Percentiles rank a stretch among this genome's conserved stretches.
These are phyloP conservation scores for Oryzias celebensis DNA, from an alignment of 2,113 vertebrate species.

Conservation along the genomic window DNA sequence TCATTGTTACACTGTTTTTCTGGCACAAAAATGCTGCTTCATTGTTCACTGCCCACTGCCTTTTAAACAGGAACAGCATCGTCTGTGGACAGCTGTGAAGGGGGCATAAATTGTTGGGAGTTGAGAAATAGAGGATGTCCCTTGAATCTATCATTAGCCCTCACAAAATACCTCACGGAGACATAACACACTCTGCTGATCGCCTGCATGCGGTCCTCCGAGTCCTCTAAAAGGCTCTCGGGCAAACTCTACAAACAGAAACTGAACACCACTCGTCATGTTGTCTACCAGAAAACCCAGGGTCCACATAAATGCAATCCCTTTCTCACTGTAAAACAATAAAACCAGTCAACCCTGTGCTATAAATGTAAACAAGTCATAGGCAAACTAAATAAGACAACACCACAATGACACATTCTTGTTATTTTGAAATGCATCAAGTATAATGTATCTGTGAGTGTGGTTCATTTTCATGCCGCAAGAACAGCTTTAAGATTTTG, in stretches of 20 bases:
- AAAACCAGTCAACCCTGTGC: too few relatives aligned
- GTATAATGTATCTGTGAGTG: too few relatives aligned
- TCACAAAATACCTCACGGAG: constrained; percentile 61
- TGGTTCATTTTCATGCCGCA: too few relatives aligned
- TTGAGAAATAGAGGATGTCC: constrained; percentile 57
- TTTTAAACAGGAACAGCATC: constrained; percentile 37
- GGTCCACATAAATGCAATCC: too few relatives aligned
- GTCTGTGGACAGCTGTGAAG: constrained; percentile 41
- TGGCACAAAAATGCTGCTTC: constrained; percentile 37
- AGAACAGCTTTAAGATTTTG: too few relatives aligned
- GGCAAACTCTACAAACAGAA: constrained; percentile 47
- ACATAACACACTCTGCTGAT: constrained; percentile 69
- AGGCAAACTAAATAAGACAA: too few relatives aligned
- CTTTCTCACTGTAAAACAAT: too few relatives aligned
- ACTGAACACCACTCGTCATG: constrained; percentile 23
- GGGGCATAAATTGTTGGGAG: constrained; percentile 38
- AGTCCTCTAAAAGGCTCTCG: constrained; percentile 56
- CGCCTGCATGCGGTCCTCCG: constrained; percentile 39
- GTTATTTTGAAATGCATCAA: too few relatives aligned
- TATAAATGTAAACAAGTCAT: too few relatives aligned
- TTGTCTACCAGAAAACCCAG: constrained; percentile 13
- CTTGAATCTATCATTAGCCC: constrained; percentile 75
- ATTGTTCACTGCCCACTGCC: constrained; percentile 44
- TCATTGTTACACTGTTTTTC: constrained; percentile 11
- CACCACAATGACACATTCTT: too few relatives aligned